Evolutionary conservation across 2,888 invertebrate genomes (phyloP), one percentile per base, ranked within the genome.

Genomic region (Idaea dimidiata): DNA sequence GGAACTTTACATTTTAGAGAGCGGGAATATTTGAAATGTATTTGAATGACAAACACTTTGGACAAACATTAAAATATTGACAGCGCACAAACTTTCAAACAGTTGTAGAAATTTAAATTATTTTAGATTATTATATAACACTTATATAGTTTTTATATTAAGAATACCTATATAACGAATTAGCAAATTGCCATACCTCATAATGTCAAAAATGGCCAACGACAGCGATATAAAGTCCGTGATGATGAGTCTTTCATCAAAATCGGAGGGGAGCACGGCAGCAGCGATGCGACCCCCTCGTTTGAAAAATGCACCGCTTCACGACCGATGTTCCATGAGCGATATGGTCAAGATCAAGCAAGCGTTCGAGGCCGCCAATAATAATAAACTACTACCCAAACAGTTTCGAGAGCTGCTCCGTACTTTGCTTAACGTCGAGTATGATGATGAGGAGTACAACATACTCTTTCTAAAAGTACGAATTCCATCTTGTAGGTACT

Each of bases 381-480:
- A 76, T 24, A 86, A 89, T 62, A 87, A 87, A 71, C 72, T 94
- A 73, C 76, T 88, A 33, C 84, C 87, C 0, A 79, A 77, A 1
- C 84, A 91, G 68, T 87, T 94, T 59, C 82, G 91, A 68, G 81
- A 84, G 17, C 66, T 89, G 31, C 74, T 94, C 10, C 75, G 79
- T 56, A 88, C 79, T 0, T 68, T 91, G 57, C 88, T 93, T 0
- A 90, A 89, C 65, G 84, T 94, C 16, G 89, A 89, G 61, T 94
- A 93, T 66, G 88, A 89, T 54, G 93, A 94, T 54, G 92, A 94
- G 0, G 94, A 95, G 57, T 95, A 92, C 67, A 93, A 94, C 57
- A 89, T 93, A 69, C 81, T 95, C 17, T 96, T 95, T 82, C 80
- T 93, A 63, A 95, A 95, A 87, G 95, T 95, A 79, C 79, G 79